phyloP scores from a whole-genome alignment of 37 sponge, comb jelly and placozoan genomes.

The Haliclona indistincta region DNA sequence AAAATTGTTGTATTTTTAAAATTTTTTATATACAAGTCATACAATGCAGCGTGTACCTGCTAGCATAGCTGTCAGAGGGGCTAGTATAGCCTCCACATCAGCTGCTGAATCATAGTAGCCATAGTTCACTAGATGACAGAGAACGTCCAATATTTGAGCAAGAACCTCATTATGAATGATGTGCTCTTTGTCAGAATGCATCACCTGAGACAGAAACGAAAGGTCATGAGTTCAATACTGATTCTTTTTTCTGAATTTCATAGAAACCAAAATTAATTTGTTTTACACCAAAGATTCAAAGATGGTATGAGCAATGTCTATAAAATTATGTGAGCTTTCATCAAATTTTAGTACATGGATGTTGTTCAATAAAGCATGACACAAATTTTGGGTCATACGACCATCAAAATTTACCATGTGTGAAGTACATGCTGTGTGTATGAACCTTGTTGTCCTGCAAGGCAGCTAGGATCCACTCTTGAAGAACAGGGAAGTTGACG shows the following conservation, averaged over 20 bases:
- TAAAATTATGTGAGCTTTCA: no score
- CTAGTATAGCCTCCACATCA: conserved; percentile 40
- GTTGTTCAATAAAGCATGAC: no score
- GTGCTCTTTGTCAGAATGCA: conserved; percentile 3
- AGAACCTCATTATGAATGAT: neutral
- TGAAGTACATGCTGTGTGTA: no score
- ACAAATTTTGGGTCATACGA: no score
- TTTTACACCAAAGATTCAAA: no score
- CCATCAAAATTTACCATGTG: no score
- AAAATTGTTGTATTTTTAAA: neutral
- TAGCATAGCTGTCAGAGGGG: conserved; percentile 37
- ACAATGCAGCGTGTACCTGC: conserved; percentile 44
- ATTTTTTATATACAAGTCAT: conserved; percentile 16
- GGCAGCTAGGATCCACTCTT: conserved; percentile 45
- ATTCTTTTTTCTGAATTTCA: no score
- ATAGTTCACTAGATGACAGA: conserved; percentile 14
- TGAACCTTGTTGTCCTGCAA: conserved; percentile 5
- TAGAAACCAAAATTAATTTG: no score
- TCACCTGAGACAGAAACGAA: neutral
- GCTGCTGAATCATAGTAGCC: no score
- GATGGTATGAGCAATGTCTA: no score
- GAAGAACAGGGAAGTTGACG: conserved; percentile 38
- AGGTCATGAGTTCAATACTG: no score
- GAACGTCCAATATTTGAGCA: conserved; percentile 9
- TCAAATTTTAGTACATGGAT: no score